Base-by-base conservation (phyloP, 92 coral and sea anemone species). In the Galaxea fascicularis region DNA sequence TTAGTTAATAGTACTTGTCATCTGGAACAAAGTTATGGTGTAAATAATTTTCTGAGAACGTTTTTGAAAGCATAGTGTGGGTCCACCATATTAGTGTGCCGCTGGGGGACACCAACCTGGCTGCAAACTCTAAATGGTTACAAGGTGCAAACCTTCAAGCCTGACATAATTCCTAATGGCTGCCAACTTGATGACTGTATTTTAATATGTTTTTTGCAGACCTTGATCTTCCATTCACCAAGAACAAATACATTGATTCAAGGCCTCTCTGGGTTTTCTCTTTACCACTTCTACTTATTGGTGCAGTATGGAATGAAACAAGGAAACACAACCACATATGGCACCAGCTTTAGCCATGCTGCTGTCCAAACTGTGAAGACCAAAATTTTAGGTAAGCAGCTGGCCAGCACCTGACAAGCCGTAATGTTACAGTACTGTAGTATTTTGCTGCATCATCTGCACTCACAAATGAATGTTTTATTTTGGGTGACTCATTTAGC, bases 281-380 rank as follows among this genome's bases (percentile, higher is more conserved):
- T 10, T 15, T 79, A 79, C 35, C 35, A 79, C 14, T 66, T 79
- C 54, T 79, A 51, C 84, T 66, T 79, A 18, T 8, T 65, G 51
- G 28, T 66, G 14, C 84, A 58, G 12, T 79, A 79, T 67, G 82
- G 60, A 59, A 13, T 0, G 31, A 6, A 1, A 16, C 30, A 15
- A 51, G 24, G 16, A 18, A 52, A 44, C 31, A 28, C 21, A 9
- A n/a, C 28, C 30, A 49, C 45, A n/a, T 67, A 46, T 53, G 65
- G 84, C 4, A 20, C 27, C 28, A n/a, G n/a, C n/a, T 30, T 49
- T 60, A 67, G 84, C 22, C 20, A 66, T 15, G 84, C 84, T 0
- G 73, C 31, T 8, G 53, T 51, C 16, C 47, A 17, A 11, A 79
- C 49, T n/a, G 45, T 79, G 26, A 66, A 1, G 65, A 79, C 84